A percentile compares a stretch with the other conserved stretches of the same genome.
These are phyloP conservation scores for Sterrhoptilus dennistouni DNA, from an alignment of 2,113 vertebrate genomes.

Conservation along the genomic window DNA sequence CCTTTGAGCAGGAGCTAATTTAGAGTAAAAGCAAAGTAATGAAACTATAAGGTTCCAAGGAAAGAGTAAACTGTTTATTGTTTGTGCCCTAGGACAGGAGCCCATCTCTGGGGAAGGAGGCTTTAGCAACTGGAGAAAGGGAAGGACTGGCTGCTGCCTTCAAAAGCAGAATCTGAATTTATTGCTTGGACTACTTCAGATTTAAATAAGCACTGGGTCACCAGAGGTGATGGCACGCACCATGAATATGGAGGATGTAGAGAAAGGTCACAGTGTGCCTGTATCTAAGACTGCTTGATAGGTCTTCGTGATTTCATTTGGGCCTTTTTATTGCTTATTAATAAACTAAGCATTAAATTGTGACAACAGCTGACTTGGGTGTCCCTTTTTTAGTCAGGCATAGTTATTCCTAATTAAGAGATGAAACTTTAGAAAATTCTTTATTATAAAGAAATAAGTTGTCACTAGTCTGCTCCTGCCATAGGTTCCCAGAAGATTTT, in stretches of 20 bases:
- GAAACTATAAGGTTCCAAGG: background rate
- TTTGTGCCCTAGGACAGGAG: background rate
- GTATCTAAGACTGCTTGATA: background rate
- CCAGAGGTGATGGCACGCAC: background rate
- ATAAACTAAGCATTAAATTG: background rate
- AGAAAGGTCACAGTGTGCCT: background rate
- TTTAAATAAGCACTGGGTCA: background rate
- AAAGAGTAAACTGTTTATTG: background rate
- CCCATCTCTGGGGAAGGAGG: background rate
- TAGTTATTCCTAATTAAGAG: background rate
- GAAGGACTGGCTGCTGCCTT: background rate
- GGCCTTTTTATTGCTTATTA: background rate
- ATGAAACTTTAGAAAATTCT: background rate
- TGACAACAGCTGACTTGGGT: background rate
- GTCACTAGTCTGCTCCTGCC: background rate
- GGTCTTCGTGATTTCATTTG: background rate
- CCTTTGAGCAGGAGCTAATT: background rate
- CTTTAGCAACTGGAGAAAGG: background rate
- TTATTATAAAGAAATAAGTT: background rate
- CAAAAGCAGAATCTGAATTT: background rate
- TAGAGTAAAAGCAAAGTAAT: background rate
- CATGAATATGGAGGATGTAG: fast-evolving
- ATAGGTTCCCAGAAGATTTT: background rate
- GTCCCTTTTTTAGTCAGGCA: background rate
- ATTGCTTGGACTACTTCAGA: background rate